phyloP scores from a whole-genome alignment of 2,888 invertebrate genomes.

The Oxycera nigricornis region DNA sequence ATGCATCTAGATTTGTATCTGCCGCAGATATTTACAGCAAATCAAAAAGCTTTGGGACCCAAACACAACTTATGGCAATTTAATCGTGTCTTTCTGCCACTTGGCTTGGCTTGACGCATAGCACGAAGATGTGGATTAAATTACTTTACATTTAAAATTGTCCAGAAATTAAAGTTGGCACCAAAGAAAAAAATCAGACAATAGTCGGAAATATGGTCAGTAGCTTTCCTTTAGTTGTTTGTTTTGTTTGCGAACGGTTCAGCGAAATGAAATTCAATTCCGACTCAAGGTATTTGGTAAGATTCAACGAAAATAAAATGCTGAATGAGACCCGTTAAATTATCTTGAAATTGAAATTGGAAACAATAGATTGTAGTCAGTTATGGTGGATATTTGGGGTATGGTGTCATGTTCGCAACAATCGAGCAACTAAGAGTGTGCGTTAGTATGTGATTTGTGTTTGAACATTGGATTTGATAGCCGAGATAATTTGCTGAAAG shows the following conservation, averaged over 20 bases:
- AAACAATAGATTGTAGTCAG: neutral
- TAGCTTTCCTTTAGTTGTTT: neutral
- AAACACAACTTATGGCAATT: neutral
- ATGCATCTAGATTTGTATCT: neutral
- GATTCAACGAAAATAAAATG: neutral
- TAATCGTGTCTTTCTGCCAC: neutral
- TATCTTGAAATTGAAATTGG: neutral
- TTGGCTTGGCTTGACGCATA: neutral
- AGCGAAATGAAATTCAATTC: neutral
- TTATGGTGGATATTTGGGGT: neutral
- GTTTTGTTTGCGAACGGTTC: neutral
- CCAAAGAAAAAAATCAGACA: conserved; percentile 3
- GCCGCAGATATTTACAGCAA: neutral
- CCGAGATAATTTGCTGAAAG: no score
- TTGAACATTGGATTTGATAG: no score
- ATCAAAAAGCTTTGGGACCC: neutral
- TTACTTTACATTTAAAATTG: neutral
- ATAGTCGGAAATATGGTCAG: neutral
- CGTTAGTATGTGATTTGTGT: no score
- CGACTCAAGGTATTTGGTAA: neutral
- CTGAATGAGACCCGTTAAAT: neutral
- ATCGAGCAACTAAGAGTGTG: no score
- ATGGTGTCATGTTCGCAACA: neutral
- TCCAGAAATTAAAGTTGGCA: neutral
- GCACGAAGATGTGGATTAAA: conserved; percentile 10